Conservation (phyloP, 2,888 invertebrate species). For the Cremastinae sp. region DNA sequence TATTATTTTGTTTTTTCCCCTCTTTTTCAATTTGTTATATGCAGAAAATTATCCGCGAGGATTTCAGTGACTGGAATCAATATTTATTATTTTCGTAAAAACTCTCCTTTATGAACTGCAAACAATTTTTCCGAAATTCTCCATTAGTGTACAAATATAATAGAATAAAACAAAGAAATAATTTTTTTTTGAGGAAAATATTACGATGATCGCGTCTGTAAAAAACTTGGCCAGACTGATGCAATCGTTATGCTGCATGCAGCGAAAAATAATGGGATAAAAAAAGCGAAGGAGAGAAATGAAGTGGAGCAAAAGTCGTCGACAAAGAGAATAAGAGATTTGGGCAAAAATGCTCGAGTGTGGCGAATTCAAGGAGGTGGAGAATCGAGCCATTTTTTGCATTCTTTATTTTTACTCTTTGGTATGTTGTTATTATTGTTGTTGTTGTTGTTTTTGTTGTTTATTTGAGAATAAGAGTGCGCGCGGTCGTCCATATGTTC, state of each 20-base stretch:
- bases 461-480: slow-evolving; percentile 39
- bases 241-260: too few relatives aligned
- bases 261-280: not conserved
- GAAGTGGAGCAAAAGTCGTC: slow-evolving; percentile 8
- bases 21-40: too few relatives aligned
- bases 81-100: slow-evolving; percentile 23
- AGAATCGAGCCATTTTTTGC: slow-evolving; percentile 18
- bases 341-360: slow-evolving; percentile 28
- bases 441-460: slow-evolving; percentile 8
- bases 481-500: slow-evolving; percentile 62
- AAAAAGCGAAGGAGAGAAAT: not conserved
- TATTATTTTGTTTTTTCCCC: not conserved
- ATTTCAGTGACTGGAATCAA: too few relatives aligned
- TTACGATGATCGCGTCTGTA: not conserved
- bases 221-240: slow-evolving; percentile 4
- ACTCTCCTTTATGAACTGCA: not conserved
- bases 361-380: slow-evolving; percentile 35
- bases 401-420: not conserved
- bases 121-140: not conserved
- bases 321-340: slow-evolving; percentile 33
- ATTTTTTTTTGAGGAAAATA: not conserved
- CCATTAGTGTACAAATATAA: slow-evolving; percentile 7
- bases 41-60: too few relatives aligned
- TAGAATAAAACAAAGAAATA: not conserved
- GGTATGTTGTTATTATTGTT: slow-evolving; percentile 9